Evolutionary conservation across 2,113 vertebrate species (phyloP), one percentile per base, ranked within the genome.

Genomic region (Myotis brandtii): DNA sequence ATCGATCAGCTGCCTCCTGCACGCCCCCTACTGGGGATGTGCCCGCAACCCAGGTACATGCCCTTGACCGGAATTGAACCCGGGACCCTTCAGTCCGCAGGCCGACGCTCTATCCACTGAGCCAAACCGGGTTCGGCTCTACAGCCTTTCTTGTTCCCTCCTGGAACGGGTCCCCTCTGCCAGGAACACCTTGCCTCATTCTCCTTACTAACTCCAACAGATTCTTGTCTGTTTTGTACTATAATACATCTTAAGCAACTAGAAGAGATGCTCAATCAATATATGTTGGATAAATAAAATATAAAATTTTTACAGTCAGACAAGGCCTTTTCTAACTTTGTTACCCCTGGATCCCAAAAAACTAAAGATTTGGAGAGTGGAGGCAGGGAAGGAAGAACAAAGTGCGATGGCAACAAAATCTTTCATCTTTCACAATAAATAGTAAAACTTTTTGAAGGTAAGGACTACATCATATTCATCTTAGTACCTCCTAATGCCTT

Each of bases 311-410:
- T 56, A 69, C 13, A 54, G 46, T 83, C 27, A 84, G 18, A 77
- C 20, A 43, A 79, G 34, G 52, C 9, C 86, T 64, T 46, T 84
- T 64, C 64, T 70, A 62, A 89, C 52, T 84, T 54, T 79, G 90
- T 93, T 84, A 95, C 8, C 50, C 77, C 25, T 77, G 62, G 40
- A 70, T 70, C 56, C n/a, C 50, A 32, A 79, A 86, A 56, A 89
- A 18, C 30, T 46, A 30, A n/a, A 50, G 43, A 18, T 66, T 77
- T 20, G n/a, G 5, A 11, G 52, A 27, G 8, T 32, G 6, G 54
- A 77, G 30, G 27, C 9, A 40, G 37, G 43, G 17, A n/a, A 66
- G 27, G 34, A 72, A 80, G 37, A 64, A 85, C 17, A n/a, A 56
- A 86, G 37, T 37, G 17, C 1, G 3, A 64, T 56, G n/a, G 34